These are phyloP conservation scores for Pelmatolapia mariae DNA, from an alignment of 2,113 vertebrate genomes.

Conservation along the genomic window DNA sequence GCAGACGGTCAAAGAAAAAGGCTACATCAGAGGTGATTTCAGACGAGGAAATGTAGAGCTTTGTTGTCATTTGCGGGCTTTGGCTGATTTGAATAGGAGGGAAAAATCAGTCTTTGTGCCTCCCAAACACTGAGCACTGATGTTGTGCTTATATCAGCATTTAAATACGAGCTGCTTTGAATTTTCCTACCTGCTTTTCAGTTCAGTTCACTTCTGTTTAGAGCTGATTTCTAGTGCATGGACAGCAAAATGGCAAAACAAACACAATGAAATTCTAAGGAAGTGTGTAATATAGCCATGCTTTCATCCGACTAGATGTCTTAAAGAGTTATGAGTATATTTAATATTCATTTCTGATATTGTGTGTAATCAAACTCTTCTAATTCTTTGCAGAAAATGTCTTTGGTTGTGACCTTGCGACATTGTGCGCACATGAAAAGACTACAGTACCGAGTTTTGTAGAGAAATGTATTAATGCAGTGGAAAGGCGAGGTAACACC, in stretches of 20 bases:
- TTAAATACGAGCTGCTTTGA: not conserved
- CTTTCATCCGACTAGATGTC: not conserved
- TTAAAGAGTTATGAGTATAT: not conserved
- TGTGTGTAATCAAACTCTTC: not conserved
- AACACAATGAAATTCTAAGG: fast-evolving
- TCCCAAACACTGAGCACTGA: not conserved
- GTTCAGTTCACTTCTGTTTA: not conserved
- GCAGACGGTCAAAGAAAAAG: conserved; percentile 84
- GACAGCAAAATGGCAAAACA: not conserved
- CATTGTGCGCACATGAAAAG: conserved; percentile 80
- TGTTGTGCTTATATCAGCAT: not conserved
- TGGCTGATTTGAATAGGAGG: not conserved
- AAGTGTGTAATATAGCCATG: not conserved
- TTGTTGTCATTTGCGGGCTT: not conserved
- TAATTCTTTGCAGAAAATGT: conserved; percentile 79
- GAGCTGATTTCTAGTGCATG: not conserved
- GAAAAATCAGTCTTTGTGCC: not conserved
- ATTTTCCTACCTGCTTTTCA: not conserved
- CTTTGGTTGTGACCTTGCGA: conserved; percentile 83
- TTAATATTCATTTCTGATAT: not conserved
- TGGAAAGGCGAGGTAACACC: conserved; percentile 82
- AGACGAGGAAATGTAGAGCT: conserved; percentile 6
- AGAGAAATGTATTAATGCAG: conserved; percentile 79
- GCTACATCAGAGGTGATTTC: conserved; percentile 84
- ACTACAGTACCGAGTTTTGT: conserved; percentile 82